Conservation (phyloP, 2,797 vertebrate species). For the Argya squamiceps region DNA sequence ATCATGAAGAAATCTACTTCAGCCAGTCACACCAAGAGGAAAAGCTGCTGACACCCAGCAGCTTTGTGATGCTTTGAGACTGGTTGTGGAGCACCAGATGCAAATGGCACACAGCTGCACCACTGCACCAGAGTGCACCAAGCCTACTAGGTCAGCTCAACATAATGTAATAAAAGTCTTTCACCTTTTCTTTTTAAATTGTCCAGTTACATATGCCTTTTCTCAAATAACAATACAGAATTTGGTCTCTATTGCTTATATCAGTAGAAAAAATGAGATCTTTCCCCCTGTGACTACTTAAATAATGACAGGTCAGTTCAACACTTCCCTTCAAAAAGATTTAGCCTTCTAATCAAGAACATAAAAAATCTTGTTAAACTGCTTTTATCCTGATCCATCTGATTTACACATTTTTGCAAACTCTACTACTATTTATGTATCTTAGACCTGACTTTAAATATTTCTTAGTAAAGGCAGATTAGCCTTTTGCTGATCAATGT, state of each 20-base stretch:
- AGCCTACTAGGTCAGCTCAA: background rate
- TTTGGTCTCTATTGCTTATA: background rate
- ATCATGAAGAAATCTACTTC: background rate
- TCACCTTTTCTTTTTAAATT: background rate
- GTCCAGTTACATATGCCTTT: background rate
- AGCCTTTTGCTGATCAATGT: background rate
- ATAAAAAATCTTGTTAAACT: background rate
- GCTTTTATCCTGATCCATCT: background rate
- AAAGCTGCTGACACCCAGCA: background rate
- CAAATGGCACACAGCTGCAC: background rate
- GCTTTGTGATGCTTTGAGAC: background rate
- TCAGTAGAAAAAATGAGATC: background rate
- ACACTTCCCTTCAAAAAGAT: background rate
- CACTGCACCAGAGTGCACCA: background rate
- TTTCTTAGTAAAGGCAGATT: background rate
- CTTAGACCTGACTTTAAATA: background rate
- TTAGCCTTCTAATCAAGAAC: background rate
- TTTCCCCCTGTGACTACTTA: background rate
- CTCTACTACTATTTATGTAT: background rate
- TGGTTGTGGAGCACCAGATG: background rate
- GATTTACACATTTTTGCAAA: background rate
- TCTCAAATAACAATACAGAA: background rate
- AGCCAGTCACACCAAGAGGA: background rate
- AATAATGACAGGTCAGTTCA: background rate
- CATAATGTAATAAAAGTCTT: background rate